Percentiles rank a stretch among this genome's conserved stretches.
phyloP scores from a whole-genome alignment of 2,113 vertebrate species.

The Platycercus adscitus region DNA sequence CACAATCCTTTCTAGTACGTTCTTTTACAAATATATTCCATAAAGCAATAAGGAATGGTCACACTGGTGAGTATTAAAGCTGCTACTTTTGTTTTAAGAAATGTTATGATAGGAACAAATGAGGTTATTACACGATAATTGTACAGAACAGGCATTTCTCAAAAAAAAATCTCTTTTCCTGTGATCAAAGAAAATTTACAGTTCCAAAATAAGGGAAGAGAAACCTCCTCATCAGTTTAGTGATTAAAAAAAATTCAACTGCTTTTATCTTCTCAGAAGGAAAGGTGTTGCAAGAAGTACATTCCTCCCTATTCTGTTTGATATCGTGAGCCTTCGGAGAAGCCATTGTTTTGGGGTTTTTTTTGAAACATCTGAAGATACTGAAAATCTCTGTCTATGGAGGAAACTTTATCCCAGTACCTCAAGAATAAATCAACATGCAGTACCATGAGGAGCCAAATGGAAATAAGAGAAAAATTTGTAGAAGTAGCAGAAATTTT shows the following conservation, averaged over 20 bases:
- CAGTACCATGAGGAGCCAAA: background rate
- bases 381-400: background rate
- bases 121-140: slow-evolving; percentile 10
- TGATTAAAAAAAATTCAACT: background rate
- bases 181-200: background rate
- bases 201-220: background rate
- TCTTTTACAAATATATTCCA: background rate
- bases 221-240: background rate
- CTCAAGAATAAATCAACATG: background rate
- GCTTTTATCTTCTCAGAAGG: background rate
- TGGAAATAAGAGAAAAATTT: background rate
- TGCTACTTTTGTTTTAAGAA: background rate
- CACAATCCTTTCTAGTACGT: background rate
- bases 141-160: background rate
- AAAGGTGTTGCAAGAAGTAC: background rate
- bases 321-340: background rate
- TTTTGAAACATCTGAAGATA: background rate
- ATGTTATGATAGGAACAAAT: background rate
- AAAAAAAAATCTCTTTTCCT: background rate
- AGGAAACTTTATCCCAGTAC: background rate
- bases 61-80: background rate
- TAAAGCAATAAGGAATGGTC: background rate
- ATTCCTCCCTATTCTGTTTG: background rate
- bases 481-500: background rate
- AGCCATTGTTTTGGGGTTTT: background rate